Conservation (phyloP, 2,888 invertebrate species). For the Lottia scabra region DNA sequence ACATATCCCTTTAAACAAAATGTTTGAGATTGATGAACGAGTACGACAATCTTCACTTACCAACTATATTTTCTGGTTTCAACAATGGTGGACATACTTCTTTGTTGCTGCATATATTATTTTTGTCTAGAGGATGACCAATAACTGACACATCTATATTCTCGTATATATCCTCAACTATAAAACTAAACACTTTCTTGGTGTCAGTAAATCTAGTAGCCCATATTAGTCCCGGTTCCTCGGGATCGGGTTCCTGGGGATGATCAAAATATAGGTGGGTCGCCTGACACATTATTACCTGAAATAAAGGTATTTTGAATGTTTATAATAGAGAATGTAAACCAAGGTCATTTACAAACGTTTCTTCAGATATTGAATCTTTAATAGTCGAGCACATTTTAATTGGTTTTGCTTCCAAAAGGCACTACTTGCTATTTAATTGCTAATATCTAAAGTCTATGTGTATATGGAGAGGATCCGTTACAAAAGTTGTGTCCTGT, state of each 20-base stretch:
- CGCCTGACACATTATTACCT: conserved; percentile 49
- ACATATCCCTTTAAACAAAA: too few species aligned
- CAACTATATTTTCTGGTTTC: conserved; percentile 35
- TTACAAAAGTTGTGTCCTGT: too few species aligned
- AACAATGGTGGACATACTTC: conserved; percentile 23
- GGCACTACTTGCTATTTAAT: too few species aligned
- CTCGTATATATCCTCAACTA: conserved; percentile 39
- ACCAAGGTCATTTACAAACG: too few species aligned
- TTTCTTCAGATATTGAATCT: too few species aligned
- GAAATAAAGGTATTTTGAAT: too few species aligned
- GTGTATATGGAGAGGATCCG: too few species aligned
- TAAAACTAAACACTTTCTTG: conserved; percentile 40
- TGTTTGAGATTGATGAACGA: too few species aligned
- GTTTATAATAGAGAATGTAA: too few species aligned
- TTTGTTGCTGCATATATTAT: not conserved
- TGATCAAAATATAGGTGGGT: conserved; percentile 55
- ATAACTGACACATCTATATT: conserved; percentile 32
- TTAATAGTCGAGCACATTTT: too few species aligned
- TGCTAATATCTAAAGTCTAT: too few species aligned
- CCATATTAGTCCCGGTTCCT: conserved; percentile 54
- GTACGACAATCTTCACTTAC: conserved; percentile 19
- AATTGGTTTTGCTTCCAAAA: too few species aligned
- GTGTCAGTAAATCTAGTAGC: conserved; percentile 47
- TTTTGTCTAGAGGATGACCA: conserved; percentile 22
- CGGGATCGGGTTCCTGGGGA: conserved; percentile 52